Base-by-base conservation (phyloP, 2,888 invertebrate species). In the Mythimna impura region DNA sequence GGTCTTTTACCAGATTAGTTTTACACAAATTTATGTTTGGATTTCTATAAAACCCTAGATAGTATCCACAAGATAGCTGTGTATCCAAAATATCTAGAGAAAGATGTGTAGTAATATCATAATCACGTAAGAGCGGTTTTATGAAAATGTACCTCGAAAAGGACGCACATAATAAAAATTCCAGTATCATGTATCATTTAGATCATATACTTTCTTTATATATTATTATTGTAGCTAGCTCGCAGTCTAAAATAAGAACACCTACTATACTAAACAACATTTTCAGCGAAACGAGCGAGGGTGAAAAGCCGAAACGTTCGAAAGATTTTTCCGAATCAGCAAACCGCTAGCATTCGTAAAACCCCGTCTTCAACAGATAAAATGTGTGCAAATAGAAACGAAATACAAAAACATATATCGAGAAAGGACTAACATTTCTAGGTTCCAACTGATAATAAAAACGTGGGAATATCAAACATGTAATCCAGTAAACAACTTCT, bases 281-380 rank as follows among this genome's bases (percentile, higher is more conserved):
- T 20, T 69, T 54, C 30, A 25, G 6, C 6, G 3, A 52, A 71
- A 58, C 25, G 8, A 25, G 25, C 34, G 14, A n/a, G 2, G 12
- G 30, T 43, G 6, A 36, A 36, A 47, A 62, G 0, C 3, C 40
- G 10, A 58, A 50, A 36, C 36, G 17, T 50, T 50, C 9, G 12
- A 50, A 30, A 1, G 12, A 25, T 22, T 36, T 20, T 47, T 47
- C 47, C 17, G n/a, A 57, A 36, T 52, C n/a, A 72, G 50, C 34
- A 36, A 47, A 73, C 58, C 43, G 25, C 57, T n/a, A 30, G n/a
- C 22, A 30, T 77, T 72, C 25, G n/a, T 14, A 25, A 36, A 54
- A 61, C 40, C 5, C 1, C n/a, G 68, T 10, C 50, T 34, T 55
- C 43, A 70, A 61, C 47, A 14, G n/a, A n/a, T 14, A 4, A 78